Conservation (phyloP, 1,140 invertebrate species). For the Ptiloglossa arizonensis region DNA sequence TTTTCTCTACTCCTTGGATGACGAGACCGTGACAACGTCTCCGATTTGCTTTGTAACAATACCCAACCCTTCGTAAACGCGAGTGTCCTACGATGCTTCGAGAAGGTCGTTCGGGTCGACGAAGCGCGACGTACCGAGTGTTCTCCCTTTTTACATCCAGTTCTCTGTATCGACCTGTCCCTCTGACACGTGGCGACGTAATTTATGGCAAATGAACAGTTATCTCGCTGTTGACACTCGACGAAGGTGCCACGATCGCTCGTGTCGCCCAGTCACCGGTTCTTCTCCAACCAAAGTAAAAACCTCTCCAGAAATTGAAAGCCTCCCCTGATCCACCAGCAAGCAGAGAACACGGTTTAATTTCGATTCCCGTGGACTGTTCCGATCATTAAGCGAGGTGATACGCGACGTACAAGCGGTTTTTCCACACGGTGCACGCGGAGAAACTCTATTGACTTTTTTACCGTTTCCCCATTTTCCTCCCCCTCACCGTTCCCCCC, state of each 20-base stretch:
- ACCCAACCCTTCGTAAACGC: no score
- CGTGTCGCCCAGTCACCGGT: not conserved
- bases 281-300: not conserved
- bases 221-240: not conserved
- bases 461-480: not conserved
- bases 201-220: constrained; percentile 29
- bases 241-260: not conserved
- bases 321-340: not conserved
- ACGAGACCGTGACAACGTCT: not conserved
- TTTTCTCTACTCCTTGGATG: no score
- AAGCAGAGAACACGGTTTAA: constrained; percentile 55
- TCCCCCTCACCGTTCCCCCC: not conserved
- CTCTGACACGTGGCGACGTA: constrained; percentile 17
- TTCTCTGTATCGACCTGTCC: not conserved
- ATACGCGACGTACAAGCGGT: constrained; percentile 57
- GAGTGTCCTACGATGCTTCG: no score
- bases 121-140: not conserved
- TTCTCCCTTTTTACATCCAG: not conserved
- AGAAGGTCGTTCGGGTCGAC: not conserved
- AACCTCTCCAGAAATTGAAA: constrained; percentile 1
- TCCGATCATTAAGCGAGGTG: constrained; percentile 49
- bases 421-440: constrained; percentile 45
- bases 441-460: constrained; percentile 50
- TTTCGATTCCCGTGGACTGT: constrained; percentile 51
- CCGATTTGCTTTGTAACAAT: not conserved